A percentile compares a stretch with the other conserved stretches of the same genome.
These are phyloP conservation scores for Spilosoma lubricipeda DNA, from an alignment of 2,888 invertebrate genomes.

Conservation along the genomic window DNA sequence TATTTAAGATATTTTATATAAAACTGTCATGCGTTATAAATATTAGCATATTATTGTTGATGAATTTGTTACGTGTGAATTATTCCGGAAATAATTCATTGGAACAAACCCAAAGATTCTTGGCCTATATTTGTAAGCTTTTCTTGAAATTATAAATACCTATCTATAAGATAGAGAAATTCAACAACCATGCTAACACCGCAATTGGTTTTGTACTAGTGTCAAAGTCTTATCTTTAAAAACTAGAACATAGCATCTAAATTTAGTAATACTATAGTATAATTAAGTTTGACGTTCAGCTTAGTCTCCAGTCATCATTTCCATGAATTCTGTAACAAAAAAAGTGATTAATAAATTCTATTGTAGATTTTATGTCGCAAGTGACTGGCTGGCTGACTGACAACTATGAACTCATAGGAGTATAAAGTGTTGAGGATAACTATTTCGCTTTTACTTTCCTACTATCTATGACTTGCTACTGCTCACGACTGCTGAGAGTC, in stretches of 20 bases:
- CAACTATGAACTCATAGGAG: not conserved
- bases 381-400: too few species aligned
- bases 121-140: constrained; percentile 57
- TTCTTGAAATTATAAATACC: constrained; percentile 57
- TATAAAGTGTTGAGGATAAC: not conserved
- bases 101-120: constrained; percentile 65
- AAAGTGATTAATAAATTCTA: not conserved
- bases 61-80: constrained; percentile 71
- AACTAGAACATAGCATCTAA: constrained; percentile 69
- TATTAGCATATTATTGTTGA: constrained; percentile 72
- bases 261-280: constrained; percentile 68
- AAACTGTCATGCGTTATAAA: constrained; percentile 74
- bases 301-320: constrained; percentile 97
- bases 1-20: constrained; percentile 34
- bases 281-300: constrained; percentile 45
- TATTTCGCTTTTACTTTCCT: too few species aligned
- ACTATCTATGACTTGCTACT: too few species aligned
- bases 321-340: constrained; percentile 93
- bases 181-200: constrained; percentile 78
- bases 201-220: constrained; percentile 80
- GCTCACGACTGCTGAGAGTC: not conserved
- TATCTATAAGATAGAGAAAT: constrained; percentile 81
- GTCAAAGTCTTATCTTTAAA: constrained; percentile 70
- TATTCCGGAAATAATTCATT: constrained; percentile 81
- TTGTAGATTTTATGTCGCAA: not conserved